These are phyloP conservation scores for Argopecten irradians DNA, from an alignment of 1,140 invertebrate species.

Conservation along the genomic window DNA sequence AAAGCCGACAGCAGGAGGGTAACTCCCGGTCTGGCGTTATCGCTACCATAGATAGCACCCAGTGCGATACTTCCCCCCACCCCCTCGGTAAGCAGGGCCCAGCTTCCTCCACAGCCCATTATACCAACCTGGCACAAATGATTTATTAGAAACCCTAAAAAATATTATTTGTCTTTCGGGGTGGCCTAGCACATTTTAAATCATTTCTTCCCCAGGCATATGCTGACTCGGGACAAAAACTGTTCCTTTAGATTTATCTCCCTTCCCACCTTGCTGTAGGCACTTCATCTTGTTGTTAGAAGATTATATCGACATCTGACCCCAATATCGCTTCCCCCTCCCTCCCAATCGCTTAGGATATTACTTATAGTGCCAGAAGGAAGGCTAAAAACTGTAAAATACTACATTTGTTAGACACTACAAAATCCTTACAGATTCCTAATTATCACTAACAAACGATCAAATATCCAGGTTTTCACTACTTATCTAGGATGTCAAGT, in stretches of 20 bases:
- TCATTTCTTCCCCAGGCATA: neutral
- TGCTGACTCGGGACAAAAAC: neutral
- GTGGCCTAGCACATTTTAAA: conserved; percentile 12
- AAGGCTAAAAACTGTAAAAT: neutral
- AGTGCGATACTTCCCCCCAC: conserved; percentile 16
- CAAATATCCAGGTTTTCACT: neutral
- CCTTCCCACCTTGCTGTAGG: neutral
- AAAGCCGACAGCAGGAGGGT: neutral
- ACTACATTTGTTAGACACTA: neutral
- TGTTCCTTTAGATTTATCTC: neutral
- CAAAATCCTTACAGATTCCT: neutral
- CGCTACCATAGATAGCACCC: conserved; percentile 40
- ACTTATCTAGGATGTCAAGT: neutral
- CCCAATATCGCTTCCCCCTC: too few relatives aligned
- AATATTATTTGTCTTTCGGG: conserved; percentile 26
- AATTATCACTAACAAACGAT: neutral
- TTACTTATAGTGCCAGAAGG: neutral
- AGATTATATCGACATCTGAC: neutral
- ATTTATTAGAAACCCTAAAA: conserved; percentile 43
- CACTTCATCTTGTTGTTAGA: neutral
- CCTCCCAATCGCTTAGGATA: neutral
- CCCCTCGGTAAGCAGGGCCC: conserved; percentile 34
- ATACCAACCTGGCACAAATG: conserved; percentile 50
- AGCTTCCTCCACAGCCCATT: conserved; percentile 29
- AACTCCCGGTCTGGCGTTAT: conserved; percentile 45